Evolutionary conservation across 37 sponge, comb jelly and placozoan species (phyloP).

Genomic region (Beroe forskalii): DNA sequence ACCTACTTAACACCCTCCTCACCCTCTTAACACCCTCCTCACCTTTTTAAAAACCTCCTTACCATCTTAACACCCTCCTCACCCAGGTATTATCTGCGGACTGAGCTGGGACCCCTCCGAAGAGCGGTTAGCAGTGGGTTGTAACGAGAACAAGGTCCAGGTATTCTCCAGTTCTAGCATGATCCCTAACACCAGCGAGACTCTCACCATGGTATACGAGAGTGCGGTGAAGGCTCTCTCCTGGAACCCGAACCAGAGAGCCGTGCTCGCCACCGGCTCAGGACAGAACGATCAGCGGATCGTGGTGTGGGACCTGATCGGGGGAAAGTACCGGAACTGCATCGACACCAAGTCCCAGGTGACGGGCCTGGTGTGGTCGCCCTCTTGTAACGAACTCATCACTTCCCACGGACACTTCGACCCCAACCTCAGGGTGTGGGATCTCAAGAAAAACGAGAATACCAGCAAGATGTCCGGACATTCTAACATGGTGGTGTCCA

Average conservation of each 20-base stretch:
- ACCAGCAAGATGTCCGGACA: slow-evolving; percentile 34
- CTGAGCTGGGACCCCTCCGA: neutral
- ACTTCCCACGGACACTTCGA: slow-evolving; percentile 63
- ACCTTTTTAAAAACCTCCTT: no score
- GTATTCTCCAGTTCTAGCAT: neutral
- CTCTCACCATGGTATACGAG: slow-evolving; percentile 59
- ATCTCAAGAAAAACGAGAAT: slow-evolving; percentile 12
- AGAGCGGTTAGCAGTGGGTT: slow-evolving; percentile 40
- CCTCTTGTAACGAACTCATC: neutral
- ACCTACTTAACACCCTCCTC: no score
- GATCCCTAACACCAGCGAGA: neutral
- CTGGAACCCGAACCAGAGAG: slow-evolving; percentile 17
- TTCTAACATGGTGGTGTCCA: slow-evolving; percentile 57
- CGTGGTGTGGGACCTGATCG: slow-evolving; percentile 49
- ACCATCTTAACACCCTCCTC: no score
- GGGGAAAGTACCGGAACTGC: slow-evolving; percentile 46
- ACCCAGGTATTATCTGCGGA: slow-evolving; percentile 48
- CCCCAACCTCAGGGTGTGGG: slow-evolving; percentile 55
- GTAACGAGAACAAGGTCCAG: slow-evolving; percentile 65
- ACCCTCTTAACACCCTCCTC: no score
- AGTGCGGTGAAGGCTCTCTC: slow-evolving; percentile 58
- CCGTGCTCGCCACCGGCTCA: slow-evolving; percentile 17
- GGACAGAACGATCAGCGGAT: slow-evolving; percentile 61
- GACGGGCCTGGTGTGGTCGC: slow-evolving; percentile 59
- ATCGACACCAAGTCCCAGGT: slow-evolving; percentile 62